Percentiles rank a stretch among this genome's conserved stretches.
phyloP scores from a whole-genome alignment of 2,888 invertebrate genomes.

The Mythimna loreyi region DNA sequence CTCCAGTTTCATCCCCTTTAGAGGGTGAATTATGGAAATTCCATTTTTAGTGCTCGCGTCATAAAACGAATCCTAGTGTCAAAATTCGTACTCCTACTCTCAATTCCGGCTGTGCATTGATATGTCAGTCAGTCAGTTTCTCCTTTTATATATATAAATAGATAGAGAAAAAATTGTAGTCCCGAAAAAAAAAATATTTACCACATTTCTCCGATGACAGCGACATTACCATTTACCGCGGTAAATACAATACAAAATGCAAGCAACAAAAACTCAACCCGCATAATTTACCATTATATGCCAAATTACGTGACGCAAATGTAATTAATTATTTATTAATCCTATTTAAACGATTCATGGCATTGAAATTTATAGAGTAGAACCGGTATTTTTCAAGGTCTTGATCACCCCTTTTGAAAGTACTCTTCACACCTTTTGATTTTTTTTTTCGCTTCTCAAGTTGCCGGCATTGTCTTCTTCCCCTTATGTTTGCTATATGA shows the following conservation, averaged over 20 bases:
- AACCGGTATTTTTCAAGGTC: slow-evolving; percentile 66
- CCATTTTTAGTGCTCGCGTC: too few species aligned
- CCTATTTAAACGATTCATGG: slow-evolving; percentile 51
- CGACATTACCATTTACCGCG: slow-evolving; percentile 35
- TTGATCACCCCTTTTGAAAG: slow-evolving; percentile 58
- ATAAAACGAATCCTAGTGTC: too few species aligned
- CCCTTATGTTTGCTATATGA: slow-evolving; percentile 79
- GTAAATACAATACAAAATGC: slow-evolving; percentile 23
- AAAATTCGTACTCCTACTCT: too few species aligned
- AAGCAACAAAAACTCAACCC: slow-evolving; percentile 43
- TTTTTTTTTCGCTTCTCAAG: slow-evolving; percentile 64
- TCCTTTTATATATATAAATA: too few species aligned
- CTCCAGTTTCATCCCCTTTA: too few species aligned
- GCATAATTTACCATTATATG: slow-evolving; percentile 59
- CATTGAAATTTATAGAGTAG: slow-evolving; percentile 61
- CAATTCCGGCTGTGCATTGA: too few species aligned
- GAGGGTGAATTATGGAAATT: too few species aligned
- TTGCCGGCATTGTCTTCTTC: slow-evolving; percentile 65
- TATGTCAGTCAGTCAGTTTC: too few species aligned
- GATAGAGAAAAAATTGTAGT: not conserved
- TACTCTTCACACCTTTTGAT: slow-evolving; percentile 69
- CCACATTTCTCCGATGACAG: slow-evolving; percentile 22
- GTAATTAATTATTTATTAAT: slow-evolving; percentile 66
- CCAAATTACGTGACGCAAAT: slow-evolving; percentile 60
- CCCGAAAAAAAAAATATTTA: slow-evolving; percentile 8